Evolutionary conservation across 2,888 invertebrate species (phyloP).

Genomic region (Geophilus truncorum): DNA sequence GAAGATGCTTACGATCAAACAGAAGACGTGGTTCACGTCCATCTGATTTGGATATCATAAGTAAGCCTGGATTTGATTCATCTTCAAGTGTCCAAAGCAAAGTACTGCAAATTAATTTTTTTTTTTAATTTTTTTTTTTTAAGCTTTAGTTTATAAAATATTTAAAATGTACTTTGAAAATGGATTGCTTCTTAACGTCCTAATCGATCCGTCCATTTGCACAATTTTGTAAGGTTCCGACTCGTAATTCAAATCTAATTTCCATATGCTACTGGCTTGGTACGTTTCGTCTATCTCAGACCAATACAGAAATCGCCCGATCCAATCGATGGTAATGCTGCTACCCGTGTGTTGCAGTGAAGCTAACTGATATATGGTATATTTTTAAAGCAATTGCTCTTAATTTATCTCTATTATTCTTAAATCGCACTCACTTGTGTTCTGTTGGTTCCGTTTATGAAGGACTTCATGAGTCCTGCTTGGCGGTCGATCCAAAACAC

Average conservation of each 20-base stretch:
- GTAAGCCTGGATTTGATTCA: conserved; percentile 56
- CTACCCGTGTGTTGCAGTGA: conserved; percentile 50
- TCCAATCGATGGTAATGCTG: conserved; percentile 79
- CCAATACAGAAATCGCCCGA: conserved; percentile 77
- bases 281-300: conserved; percentile 58
- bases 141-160: neutral
- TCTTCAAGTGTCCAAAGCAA: conserved; percentile 64
- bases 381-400: neutral
- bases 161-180: conserved; percentile 58
- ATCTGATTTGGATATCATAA: conserved; percentile 57
- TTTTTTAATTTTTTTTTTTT: neutral
- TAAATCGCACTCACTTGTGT: conserved; percentile 42
- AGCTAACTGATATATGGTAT: no score
- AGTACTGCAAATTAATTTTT: neutral
- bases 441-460: conserved; percentile 53
- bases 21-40: conserved; percentile 40
- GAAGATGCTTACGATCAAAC: conserved; percentile 31
- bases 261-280: conserved; percentile 49
- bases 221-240: conserved; percentile 41
- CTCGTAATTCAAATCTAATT: conserved; percentile 43
- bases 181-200: conserved; percentile 69
- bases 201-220: conserved; percentile 52
- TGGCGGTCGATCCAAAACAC: conserved; percentile 78
- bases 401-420: no score
- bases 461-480: conserved; percentile 62